Conservation (phyloP, 2,797 vertebrate genomes). For the Takifugu rubripes region DNA sequence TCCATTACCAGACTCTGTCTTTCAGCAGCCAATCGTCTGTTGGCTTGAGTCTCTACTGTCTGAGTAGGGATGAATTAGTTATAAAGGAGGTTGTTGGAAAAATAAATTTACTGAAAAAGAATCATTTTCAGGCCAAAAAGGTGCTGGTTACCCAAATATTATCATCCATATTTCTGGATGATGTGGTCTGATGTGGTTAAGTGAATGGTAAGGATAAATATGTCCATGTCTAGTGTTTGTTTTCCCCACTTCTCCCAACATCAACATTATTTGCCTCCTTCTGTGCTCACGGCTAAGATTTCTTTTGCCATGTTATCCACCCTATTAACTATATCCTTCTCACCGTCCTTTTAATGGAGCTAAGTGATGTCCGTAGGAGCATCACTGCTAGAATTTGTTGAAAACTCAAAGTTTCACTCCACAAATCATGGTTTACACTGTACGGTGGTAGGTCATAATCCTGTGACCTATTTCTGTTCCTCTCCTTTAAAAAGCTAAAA, state of each 20-base stretch:
- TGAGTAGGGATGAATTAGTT: neutral
- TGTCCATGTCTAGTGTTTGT: neutral
- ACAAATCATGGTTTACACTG: no score
- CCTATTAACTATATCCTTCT: conserved; percentile 37
- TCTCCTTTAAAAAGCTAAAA: no score
- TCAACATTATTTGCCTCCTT: conserved; percentile 56
- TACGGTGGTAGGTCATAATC: no score
- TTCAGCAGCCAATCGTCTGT: neutral
- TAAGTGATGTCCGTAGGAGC: no score
- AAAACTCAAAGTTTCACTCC: no score
- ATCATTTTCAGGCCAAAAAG: neutral
- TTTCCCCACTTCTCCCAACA: conserved; percentile 6
- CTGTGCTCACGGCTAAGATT: conserved; percentile 24
- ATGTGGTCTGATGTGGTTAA: no score
- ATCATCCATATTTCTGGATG: no score
- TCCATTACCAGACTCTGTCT: conserved; percentile 16
- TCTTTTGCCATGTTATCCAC: conserved; percentile 13
- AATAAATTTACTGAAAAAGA: neutral
- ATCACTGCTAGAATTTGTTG: no score
- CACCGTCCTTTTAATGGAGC: conserved; percentile 1
- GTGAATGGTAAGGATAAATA: neutral
- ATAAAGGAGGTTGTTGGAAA: no score
- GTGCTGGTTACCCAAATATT: no score
- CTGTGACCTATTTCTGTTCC: no score
- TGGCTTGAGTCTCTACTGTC: neutral